phyloP scores from a whole-genome alignment of 2,888 invertebrate genomes.

The Lymantria monacha region DNA sequence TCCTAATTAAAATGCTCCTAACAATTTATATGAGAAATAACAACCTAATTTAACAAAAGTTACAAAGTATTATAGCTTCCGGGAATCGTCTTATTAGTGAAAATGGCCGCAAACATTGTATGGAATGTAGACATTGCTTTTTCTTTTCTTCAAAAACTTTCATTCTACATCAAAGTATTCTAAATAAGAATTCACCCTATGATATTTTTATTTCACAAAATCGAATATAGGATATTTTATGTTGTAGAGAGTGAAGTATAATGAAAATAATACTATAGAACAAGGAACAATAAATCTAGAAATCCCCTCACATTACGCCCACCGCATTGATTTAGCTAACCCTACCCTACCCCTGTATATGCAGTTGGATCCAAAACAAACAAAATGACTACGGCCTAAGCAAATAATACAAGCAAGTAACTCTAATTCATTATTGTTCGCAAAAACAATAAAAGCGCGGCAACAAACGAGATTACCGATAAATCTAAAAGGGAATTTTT shows the following conservation, averaged over 20 bases:
- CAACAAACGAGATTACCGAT: conserved; percentile 69
- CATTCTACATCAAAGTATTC: conserved; percentile 63
- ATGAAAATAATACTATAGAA: conserved; percentile 48
- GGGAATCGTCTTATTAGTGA: conserved; percentile 68
- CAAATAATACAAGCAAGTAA: conserved; percentile 63
- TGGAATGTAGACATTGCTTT: conserved; percentile 64
- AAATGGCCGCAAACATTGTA: conserved; percentile 58
- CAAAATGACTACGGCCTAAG: conserved; percentile 65
- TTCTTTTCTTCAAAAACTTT: conserved; percentile 50
- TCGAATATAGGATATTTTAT: conserved; percentile 42
- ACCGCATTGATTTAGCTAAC: conserved; percentile 65
- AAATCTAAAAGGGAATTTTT: conserved; percentile 73
- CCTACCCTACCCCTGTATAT: conserved; percentile 58
- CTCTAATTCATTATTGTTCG: conserved; percentile 69
- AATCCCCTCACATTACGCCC: conserved; percentile 62
- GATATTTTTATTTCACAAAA: conserved; percentile 25
- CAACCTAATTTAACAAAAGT: conserved; percentile 57
- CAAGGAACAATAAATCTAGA: conserved; percentile 64
- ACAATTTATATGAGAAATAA: conserved; percentile 57
- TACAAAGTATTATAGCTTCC: conserved; percentile 68
- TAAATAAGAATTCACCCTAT: conserved; percentile 48
- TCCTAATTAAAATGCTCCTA: conserved; percentile 47
- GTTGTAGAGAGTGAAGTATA: conserved; percentile 7
- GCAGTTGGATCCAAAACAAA: conserved; percentile 63
- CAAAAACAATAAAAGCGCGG: conserved; percentile 71